Percentiles rank a stretch among this genome's conserved stretches.
These are phyloP conservation scores for Schizopygopsis pylzovi DNA, from an alignment of 2,797 vertebrate species.

Conservation along the genomic window DNA sequence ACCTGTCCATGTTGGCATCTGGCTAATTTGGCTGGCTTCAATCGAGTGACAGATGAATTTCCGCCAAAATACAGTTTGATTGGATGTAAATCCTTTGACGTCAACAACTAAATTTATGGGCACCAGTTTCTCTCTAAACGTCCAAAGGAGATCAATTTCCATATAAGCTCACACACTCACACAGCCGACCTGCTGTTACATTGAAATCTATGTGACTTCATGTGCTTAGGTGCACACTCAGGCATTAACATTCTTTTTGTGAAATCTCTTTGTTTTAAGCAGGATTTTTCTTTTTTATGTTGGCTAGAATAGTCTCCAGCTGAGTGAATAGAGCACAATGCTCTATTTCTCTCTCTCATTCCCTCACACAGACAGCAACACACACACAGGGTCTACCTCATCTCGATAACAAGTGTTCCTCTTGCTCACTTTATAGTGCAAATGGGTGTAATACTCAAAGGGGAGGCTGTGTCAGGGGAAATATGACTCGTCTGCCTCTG, in stretches of 20 bases:
- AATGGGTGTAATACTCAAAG: conserved; percentile 58
- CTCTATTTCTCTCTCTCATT: conserved; percentile 28
- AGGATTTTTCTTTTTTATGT: conserved; percentile 44
- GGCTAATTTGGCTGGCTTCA: conserved; percentile 1
- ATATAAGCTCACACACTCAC: conserved; percentile 2
- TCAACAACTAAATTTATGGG: background rate
- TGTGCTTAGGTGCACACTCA: conserved; percentile 14
- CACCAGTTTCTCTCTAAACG: background rate
- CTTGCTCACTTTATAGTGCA: conserved; percentile 64
- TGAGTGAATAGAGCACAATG: conserved; percentile 33
- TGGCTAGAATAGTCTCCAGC: conserved; percentile 39
- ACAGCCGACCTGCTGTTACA: conserved; percentile 15
- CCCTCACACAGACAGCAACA: conserved; percentile 5
- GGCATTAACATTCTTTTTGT: conserved; percentile 5
- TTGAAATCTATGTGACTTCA: conserved; percentile 23
- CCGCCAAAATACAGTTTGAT: background rate
- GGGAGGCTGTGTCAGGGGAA: conserved; percentile 52
- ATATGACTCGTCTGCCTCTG: conserved; percentile 51
- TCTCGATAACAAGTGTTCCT: conserved; percentile 61
- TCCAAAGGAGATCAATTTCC: conserved; percentile 7
- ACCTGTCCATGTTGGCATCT: conserved; percentile 19
- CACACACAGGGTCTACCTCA: conserved; percentile 45
- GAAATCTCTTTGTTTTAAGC: conserved; percentile 45
- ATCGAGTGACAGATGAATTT: conserved; percentile 1
- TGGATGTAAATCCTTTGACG: background rate